These are phyloP conservation scores for Himalopsyche kuldschensis DNA, from an alignment of 2,888 invertebrate species.

Conservation along the genomic window DNA sequence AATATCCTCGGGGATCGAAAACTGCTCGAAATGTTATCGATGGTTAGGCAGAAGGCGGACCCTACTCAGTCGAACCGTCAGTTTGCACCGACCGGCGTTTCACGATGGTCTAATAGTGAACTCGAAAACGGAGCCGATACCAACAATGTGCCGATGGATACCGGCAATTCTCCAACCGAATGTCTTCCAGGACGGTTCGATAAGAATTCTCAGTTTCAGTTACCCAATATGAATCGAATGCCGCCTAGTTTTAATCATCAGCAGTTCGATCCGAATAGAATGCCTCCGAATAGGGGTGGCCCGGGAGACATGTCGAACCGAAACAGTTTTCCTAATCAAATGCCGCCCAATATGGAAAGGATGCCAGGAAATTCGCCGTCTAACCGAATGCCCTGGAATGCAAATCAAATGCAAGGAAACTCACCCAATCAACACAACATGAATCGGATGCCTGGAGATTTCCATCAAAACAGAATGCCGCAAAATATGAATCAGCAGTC, in stretches of 20 bases:
- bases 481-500: background rate
- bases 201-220: background rate
- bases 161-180: background rate
- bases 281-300: background rate
- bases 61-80: background rate
- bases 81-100: background rate
- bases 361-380: background rate
- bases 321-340: background rate
- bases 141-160: background rate
- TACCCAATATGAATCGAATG: background rate
- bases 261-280: background rate
- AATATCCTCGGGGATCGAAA: constrained; percentile 66
- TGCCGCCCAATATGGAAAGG: background rate
- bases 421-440: background rate
- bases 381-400: background rate
- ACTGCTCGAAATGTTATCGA: constrained; percentile 63
- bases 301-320: no score
- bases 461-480: background rate
- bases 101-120: background rate
- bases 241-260: background rate
- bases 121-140: background rate
- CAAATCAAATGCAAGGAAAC: background rate
- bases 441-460: background rate
- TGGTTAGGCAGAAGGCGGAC: constrained; percentile 37
- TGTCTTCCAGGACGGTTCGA: background rate